Percentiles rank a stretch among this genome's conserved stretches.
Evolutionary conservation across 2,797 vertebrate species (phyloP).

Genomic region (Aphelocoma californica): DNA sequence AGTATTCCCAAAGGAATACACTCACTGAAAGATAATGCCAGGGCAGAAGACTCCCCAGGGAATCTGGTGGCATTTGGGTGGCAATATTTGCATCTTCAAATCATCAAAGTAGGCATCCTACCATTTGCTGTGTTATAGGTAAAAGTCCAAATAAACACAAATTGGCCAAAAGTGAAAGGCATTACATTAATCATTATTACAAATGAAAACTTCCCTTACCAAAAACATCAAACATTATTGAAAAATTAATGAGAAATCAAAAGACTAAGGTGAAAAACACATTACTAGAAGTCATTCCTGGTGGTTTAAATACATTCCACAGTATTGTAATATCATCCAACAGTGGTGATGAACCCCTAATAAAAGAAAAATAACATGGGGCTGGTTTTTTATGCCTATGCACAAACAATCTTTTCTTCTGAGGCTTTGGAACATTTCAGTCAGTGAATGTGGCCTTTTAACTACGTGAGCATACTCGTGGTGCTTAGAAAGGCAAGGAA

Average conservation of each 20-base stretch:
- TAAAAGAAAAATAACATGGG: neutral
- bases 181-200: neutral
- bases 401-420: neutral
- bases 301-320: neutral
- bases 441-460: neutral
- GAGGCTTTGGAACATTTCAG: neutral
- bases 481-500: neutral
- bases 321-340: neutral
- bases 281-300: neutral
- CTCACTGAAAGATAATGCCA: neutral
- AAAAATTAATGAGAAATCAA: neutral
- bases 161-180: neutral
- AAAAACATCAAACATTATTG: neutral
- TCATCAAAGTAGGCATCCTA: neutral
- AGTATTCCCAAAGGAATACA: neutral
- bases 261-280: neutral
- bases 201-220: neutral
- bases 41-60: neutral
- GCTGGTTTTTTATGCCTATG: neutral
- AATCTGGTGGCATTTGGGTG: neutral
- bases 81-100: neutral
- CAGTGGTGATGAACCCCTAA: neutral
- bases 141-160: neutral
- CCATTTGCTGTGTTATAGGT: neutral
- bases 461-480: rapidly evolving